Conservation (phyloP, 1,140 invertebrate genomes). For the Apis dorsata region DNA sequence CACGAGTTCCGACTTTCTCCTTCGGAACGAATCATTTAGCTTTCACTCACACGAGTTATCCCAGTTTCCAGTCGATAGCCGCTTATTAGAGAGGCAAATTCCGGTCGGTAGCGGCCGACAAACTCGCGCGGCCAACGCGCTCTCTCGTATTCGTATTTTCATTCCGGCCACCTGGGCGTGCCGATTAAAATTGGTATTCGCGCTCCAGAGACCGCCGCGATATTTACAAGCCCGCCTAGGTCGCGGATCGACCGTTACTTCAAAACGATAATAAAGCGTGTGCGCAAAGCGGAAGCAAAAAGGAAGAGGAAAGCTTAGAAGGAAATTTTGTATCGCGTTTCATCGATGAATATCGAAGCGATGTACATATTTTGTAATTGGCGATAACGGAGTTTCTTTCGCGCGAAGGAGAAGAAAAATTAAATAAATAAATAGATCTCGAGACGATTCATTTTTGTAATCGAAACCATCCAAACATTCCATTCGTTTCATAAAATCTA, state of each 20-base stretch:
- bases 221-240: constrained; percentile 12
- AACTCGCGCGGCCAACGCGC: neutral
- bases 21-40: constrained; percentile 67
- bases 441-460: no score
- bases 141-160: constrained; percentile 15
- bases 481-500: no score
- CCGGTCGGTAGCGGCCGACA: constrained; percentile 8
- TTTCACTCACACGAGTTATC: constrained; percentile 64
- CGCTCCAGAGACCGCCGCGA: neutral
- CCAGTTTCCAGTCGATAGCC: constrained; percentile 57
- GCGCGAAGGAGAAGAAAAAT: no score
- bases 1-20: constrained; percentile 62
- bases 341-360: no score
- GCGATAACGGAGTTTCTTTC: no score
- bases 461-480: no score
- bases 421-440: no score
- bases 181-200: constrained; percentile 21
- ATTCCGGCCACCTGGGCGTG: neutral
- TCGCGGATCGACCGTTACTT: neutral
- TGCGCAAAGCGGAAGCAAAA: neutral
- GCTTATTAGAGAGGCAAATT: constrained; percentile 53
- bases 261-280: no score
- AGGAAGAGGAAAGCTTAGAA: no score
- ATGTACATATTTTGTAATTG: no score
- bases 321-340: no score